Evolutionary conservation across 2,113 vertebrate species (phyloP).

Genomic region (Patagioenas fasciata): DNA sequence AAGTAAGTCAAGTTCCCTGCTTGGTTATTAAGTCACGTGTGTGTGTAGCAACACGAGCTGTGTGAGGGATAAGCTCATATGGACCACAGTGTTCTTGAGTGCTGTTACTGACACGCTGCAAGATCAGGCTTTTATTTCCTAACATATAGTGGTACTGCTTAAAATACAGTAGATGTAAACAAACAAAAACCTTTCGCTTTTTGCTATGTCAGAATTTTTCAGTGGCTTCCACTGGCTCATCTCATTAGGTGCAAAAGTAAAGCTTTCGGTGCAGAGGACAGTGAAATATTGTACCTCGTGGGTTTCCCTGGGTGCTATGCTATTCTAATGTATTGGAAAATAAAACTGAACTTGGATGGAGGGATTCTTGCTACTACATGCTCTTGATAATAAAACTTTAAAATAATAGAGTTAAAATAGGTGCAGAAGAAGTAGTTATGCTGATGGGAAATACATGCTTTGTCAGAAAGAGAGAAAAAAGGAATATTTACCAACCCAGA

Average conservation of each 20-base stretch:
- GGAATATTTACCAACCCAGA: background rate
- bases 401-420: background rate
- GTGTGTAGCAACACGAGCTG: fast-evolving
- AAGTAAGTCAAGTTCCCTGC: constrained; percentile 74
- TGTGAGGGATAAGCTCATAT: fast-evolving
- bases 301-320: background rate
- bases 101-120: background rate
- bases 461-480: background rate
- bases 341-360: background rate
- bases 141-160: background rate
- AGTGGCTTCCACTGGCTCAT: constrained; percentile 21
- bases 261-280: background rate
- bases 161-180: background rate
- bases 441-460: background rate
- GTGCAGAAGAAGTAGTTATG: background rate
- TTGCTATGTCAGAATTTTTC: constrained; percentile 30
- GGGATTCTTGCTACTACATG: background rate
- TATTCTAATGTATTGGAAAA: background rate
- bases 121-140: constrained; percentile 12
- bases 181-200: constrained; percentile 16
- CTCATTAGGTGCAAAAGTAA: constrained; percentile 31
- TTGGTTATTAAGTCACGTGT: background rate
- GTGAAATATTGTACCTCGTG: background rate
- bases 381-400: background rate
- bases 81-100: background rate